Evolutionary conservation across 2,888 invertebrate genomes (phyloP), one percentile per base, ranked within the genome.

Genomic region (Drosophila macrospina): DNA sequence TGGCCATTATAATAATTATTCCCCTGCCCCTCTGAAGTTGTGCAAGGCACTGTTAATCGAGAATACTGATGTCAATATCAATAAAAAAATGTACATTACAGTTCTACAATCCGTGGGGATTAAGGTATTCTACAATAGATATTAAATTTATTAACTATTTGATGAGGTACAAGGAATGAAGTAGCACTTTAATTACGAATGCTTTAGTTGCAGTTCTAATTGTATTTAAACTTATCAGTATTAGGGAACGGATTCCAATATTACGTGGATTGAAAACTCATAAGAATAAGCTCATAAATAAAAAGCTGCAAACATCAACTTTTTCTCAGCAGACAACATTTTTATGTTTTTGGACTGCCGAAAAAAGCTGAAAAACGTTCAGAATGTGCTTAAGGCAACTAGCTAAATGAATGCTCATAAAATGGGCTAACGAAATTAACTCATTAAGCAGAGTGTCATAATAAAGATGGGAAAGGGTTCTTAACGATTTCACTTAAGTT

Each of bases 381-480:
- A 52, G 10, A 13, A 28, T 41, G n/a, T n/a, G 36, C 30, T 48
- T 37, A 34, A 55, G 39, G 45, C 30, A 55, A 48, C 55, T 30
- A 28, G 28, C 62, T 30, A 55, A 59, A 67, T 73, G 63, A 73
- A 78, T 73, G 74, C 48, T 44, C 63, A 74, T 78, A 63, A 74
- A 73, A 60, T 64, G 68, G 78, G 63, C 64, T 74, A 63, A 68
- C 74, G 55, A 50, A 73, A 74, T 68, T 60, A 78, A 78, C 62
- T 74, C 74, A 74, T 78, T 74, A 78, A 67, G 45, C 26, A 52
- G 56, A 73, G 62, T 77, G 62, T 41, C 47, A 52, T 52, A 54
- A 57, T 78, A 60, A 74, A 54, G 32, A 60, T 59, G 59, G 32
- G 24, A 30, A 66, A 72, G 51, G 37, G 37, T 55, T 62, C 16